Conservation (phyloP, 2,888 invertebrate genomes). For the Hypolimnas misippus region DNA sequence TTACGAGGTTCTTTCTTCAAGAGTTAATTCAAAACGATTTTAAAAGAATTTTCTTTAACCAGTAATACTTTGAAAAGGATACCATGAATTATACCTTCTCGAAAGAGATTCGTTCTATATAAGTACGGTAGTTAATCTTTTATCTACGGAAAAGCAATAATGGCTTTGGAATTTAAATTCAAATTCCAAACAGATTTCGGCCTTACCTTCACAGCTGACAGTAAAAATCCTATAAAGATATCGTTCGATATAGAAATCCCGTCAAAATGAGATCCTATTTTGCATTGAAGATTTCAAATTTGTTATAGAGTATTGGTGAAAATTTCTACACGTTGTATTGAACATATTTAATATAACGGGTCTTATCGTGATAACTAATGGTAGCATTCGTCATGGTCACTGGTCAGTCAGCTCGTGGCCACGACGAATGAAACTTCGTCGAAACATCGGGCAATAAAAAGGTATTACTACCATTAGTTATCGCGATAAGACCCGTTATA, state of each 20-base stretch:
- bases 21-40: too few species aligned
- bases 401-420: too few species aligned
- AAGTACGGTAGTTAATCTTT: conserved; percentile 38
- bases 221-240: conserved; percentile 43
- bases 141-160: conserved; percentile 37
- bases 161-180: conserved; percentile 43
- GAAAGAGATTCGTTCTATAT: conserved; percentile 31
- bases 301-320: conserved; percentile 4
- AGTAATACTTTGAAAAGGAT: too few species aligned
- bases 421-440: too few species aligned
- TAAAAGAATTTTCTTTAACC: not conserved
- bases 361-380: too few species aligned
- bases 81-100: conserved; percentile 9
- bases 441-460: too few species aligned
- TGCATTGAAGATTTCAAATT: conserved; percentile 11
- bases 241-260: conserved; percentile 32
- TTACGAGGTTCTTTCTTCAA: not conserved
- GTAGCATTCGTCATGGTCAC: too few species aligned
- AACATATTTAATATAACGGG: too few species aligned
- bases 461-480: too few species aligned
- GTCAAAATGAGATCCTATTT: conserved; percentile 28
- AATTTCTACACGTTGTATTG: too few species aligned
- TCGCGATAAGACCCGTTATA: too few species aligned
- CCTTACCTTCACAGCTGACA: conserved; percentile 42
- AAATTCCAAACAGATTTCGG: conserved; percentile 43